Conservation (phyloP, 37 sponge, comb jelly and placozoan genomes). For the Ephydatia muelleri region DNA sequence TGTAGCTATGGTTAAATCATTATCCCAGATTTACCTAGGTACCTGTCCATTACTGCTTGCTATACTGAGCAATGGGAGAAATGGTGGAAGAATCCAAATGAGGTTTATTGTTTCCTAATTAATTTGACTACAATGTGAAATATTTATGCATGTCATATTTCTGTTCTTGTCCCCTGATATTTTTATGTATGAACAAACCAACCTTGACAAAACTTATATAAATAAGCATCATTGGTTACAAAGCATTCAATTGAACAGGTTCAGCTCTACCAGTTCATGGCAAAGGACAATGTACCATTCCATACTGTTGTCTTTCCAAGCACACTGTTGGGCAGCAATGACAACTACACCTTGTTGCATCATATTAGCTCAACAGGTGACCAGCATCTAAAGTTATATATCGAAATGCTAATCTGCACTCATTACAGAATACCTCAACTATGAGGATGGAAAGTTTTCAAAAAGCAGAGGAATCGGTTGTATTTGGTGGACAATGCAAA, state of each 20-base stretch:
- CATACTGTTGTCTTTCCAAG: conserved; percentile 81
- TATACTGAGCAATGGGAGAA: conserved; percentile 83
- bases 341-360: conserved; percentile 78
- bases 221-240: not conserved
- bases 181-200: too few species aligned
- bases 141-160: too few species aligned
- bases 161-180: too few species aligned
- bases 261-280: conserved; percentile 78
- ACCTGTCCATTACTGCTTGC: conserved; percentile 81
- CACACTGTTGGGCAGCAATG: conserved; percentile 66
- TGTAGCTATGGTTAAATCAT: not conserved
- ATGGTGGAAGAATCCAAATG: conserved; percentile 91
- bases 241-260: conserved; percentile 15
- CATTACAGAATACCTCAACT: conserved; percentile 77
- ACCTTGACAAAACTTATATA: not conserved
- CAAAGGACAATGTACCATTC: conserved; percentile 93
- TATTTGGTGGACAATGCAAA: conserved; percentile 76
- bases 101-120: conserved; percentile 23
- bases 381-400: not conserved
- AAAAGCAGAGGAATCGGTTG: conserved; percentile 84
- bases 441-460: conserved; percentile 86
- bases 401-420: not conserved
- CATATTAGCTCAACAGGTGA: conserved; percentile 57
- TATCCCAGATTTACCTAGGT: not conserved
- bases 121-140: too few species aligned